Conservation (phyloP, 2,113 vertebrate species). For the Bubo bubo region DNA sequence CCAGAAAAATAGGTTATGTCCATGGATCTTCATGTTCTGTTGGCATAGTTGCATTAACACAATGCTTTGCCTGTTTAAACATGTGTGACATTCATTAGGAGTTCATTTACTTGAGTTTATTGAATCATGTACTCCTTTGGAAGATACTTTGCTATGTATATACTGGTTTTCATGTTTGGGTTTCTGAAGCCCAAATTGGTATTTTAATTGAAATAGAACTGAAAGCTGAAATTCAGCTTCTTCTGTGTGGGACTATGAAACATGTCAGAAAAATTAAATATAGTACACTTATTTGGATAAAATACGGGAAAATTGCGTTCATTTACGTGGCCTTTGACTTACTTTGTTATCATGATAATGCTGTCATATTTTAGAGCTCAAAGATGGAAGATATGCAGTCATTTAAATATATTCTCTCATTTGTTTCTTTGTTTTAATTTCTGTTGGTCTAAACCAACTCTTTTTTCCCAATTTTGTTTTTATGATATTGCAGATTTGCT, state of each 20-base stretch:
- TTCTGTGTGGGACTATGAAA: background rate
- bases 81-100: background rate
- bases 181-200: background rate
- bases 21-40: background rate
- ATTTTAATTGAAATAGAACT: background rate
- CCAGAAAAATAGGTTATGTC: background rate
- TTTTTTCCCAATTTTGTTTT: background rate
- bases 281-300: background rate
- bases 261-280: background rate
- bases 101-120: background rate
- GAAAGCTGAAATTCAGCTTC: background rate
- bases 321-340: background rate
- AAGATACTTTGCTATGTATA: background rate
- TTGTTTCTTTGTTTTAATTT: background rate
- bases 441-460: background rate
- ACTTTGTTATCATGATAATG: background rate
- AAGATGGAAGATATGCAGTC: background rate
- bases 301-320: background rate
- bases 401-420: background rate
- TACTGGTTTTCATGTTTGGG: background rate
- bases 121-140: background rate
- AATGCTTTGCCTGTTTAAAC: background rate
- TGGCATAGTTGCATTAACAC: background rate
- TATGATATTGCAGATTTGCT: background rate
- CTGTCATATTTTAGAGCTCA: background rate